A percentile compares a stretch with the other conserved stretches of the same genome.
Conservation (phyloP, 2,888 invertebrate species). For the Cryptocephalus moraei region DNA sequence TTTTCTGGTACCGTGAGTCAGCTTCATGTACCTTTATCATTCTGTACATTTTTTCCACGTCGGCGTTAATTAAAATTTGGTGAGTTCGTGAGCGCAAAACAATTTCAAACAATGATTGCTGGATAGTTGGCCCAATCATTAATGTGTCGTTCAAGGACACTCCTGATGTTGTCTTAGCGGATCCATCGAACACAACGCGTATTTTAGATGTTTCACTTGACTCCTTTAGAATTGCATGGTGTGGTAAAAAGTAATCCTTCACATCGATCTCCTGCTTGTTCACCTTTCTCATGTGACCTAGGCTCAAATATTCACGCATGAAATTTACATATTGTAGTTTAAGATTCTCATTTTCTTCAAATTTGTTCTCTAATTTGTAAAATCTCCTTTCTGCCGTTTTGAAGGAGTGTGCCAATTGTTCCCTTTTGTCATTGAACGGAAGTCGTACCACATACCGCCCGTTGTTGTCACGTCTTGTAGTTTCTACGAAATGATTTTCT, state of each 20-base stretch:
- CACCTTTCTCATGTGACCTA: conserved; percentile 8
- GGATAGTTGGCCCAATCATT: neutral
- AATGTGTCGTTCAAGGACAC: neutral
- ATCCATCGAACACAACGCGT: neutral
- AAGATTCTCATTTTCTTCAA: conserved; percentile 4
- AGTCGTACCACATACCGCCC: conserved; percentile 6
- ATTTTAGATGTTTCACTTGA: neutral
- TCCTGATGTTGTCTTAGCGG: neutral
- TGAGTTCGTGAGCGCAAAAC: neutral
- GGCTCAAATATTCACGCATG: conserved; percentile 6
- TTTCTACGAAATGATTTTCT: conserved; percentile 4
- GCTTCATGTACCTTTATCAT: neutral
- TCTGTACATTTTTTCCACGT: neutral
- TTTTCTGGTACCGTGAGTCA: neutral
- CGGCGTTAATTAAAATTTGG: neutral
- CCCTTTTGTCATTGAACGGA: neutral
- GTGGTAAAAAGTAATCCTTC: conserved; percentile 1
- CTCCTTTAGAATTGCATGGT: neutral
- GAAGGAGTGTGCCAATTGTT: neutral
- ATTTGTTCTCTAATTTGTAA: conserved; percentile 6
- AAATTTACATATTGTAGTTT: conserved; percentile 4
- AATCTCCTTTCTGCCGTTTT: conserved; percentile 4
- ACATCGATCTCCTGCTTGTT: neutral
- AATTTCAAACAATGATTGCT: neutral
- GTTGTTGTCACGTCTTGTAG: neutral